These are phyloP conservation scores for Meloidogyne chitwoodi DNA, from an alignment of 1,140 invertebrate species.

Conservation along the genomic window DNA sequence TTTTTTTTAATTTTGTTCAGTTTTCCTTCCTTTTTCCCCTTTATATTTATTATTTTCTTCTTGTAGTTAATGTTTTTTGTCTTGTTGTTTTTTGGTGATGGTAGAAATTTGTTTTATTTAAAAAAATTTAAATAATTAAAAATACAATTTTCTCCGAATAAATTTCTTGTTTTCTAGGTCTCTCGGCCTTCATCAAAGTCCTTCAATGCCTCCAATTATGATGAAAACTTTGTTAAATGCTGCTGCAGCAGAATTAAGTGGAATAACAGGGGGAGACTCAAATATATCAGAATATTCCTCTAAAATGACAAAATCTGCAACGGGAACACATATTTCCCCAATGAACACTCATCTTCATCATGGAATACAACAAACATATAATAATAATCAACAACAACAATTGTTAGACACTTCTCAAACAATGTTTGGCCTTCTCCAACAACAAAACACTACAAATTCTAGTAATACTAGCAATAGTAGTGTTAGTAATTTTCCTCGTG, in stretches of 20 bases:
- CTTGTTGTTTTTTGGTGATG: too few relatives aligned
- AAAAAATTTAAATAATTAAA: not conserved
- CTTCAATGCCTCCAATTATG: conserved; percentile 56
- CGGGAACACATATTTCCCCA: conserved; percentile 37
- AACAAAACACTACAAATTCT: conserved; percentile 13
- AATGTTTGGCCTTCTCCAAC: conserved; percentile 10
- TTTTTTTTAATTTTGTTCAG: too few relatives aligned
- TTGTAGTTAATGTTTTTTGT: too few relatives aligned
- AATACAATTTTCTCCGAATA: not conserved
- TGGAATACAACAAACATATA: not conserved
- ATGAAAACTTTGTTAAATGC: conserved; percentile 34
- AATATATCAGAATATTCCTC: not conserved
- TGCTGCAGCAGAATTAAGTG: not conserved
- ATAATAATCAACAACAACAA: not conserved
- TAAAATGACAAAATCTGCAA: conserved; percentile 57
- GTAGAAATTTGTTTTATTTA: not conserved
- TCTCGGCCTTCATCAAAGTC: conserved; percentile 45
- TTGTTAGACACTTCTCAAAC: conserved; percentile 1
- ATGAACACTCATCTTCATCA: not conserved
- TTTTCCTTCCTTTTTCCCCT: too few relatives aligned
- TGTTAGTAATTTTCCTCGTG: conserved; percentile 49
- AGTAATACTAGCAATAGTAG: conserved; percentile 15
- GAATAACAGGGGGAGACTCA: not conserved
- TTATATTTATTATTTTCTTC: too few relatives aligned
- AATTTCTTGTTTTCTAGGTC: conserved; percentile 20